Base-by-base conservation (phyloP, 2,888 invertebrate genomes). In the Dione juno region DNA sequence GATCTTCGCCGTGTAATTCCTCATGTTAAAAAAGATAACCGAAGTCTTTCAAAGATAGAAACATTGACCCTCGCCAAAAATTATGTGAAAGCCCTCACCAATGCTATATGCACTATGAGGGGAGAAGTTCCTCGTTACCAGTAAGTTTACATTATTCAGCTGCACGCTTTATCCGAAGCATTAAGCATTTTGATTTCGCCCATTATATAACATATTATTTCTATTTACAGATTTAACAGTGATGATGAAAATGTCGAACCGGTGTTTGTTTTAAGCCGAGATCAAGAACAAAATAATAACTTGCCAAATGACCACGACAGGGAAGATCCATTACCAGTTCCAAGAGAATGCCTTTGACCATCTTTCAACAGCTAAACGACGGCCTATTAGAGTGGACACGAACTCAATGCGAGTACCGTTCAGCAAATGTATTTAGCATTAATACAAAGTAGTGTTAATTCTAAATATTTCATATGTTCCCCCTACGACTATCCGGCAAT, bases 31-130 rank as follows among this genome's bases (percentile, higher is more conserved):
- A 96, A 96, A 90, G 97, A 97, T 78, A 94, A 97, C 80, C 94
- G 97, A 71, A 96, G 97, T 81, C 92, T 98, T 72, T 97, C 97
- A 9, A 98, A 98, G 90, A 97, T 98, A 78, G 97, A 97, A 89
- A 98, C 97, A 0, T 89, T 98, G 73, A 97, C 97, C 11, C 90
- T 98, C 84, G 97, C 97, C 79, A 97, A 97, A 92, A 97, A 97
- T 89, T 98, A 97, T 87, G 97, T 98, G 73, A 97, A 97, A 93
- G 97, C 97, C 14, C 93, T 98, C 74, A 97, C 97, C 37, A 97
- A 97, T 86, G 96, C 97, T 75, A 96, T 97, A 79, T 96, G 97
- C 86, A 95, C 95, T 69, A 96, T 97, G 94, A 94, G 97, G 67
- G 96, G 95, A 28, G 96, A 96, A 80, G 93, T 84, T 50, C 85